A percentile compares a stretch with the other conserved stretches of the same genome.
Conservation (phyloP, 2,888 invertebrate species). For the Chymomyza fuscimana region DNA sequence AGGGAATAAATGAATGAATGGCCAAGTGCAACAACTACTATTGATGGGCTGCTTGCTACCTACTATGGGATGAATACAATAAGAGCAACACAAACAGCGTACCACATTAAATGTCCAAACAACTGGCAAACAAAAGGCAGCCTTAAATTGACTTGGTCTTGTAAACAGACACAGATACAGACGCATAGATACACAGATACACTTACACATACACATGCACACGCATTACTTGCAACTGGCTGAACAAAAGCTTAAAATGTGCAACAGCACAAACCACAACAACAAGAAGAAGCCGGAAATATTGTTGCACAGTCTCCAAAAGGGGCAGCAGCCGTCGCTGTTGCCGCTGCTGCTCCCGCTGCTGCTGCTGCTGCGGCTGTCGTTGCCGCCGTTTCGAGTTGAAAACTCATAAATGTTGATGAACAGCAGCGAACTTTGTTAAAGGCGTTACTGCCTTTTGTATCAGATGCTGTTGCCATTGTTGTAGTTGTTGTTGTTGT, state of each 20-base stretch:
- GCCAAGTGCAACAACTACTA: not conserved
- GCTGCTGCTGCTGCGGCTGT: slow-evolving; percentile 2
- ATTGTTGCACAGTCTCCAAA: slow-evolving; percentile 52
- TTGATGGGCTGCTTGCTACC: not conserved
- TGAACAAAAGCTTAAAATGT: slow-evolving; percentile 24
- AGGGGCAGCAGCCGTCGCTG: not conserved
- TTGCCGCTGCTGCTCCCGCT: not conserved
- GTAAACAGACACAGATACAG: not conserved
- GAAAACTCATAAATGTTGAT: slow-evolving; percentile 72
- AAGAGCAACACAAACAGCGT: not conserved
- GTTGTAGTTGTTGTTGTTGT: slow-evolving; percentile 8
- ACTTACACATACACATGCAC: not conserved
- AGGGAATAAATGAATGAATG: not conserved
- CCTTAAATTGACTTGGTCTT: slow-evolving; percentile 1
- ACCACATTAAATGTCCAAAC: slow-evolving; percentile 8
- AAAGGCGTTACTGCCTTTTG: slow-evolving; percentile 69
- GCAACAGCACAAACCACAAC: slow-evolving; percentile 24
- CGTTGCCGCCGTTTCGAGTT: slow-evolving; percentile 12
- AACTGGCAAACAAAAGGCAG: slow-evolving; percentile 6
- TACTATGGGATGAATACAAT: not conserved
- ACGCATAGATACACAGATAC: not conserved
- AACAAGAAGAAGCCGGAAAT: slow-evolving; percentile 45
- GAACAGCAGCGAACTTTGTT: slow-evolving; percentile 72
- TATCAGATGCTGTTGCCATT: slow-evolving; percentile 36
- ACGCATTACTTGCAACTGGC: slow-evolving; percentile 3